These are phyloP conservation scores for Lithobates pipiens DNA, from an alignment of 2,797 vertebrate genomes.

Conservation along the genomic window DNA sequence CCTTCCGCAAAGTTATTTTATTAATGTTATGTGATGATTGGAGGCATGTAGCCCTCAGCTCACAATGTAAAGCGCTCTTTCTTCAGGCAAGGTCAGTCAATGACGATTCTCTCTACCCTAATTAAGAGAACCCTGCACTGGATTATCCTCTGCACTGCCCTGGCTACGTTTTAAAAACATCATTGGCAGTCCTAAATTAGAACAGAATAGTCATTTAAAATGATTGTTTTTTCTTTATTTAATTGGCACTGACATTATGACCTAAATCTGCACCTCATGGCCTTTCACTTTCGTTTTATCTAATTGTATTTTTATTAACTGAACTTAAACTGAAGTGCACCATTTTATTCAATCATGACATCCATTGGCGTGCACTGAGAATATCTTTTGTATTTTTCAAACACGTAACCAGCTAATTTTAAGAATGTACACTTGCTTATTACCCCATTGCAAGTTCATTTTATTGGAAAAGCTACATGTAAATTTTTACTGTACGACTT, in stretches of 20 bases:
- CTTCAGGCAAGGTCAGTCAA: conserved; percentile 17
- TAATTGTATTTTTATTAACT: no score
- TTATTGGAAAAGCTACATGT: no score
- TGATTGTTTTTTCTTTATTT: not conserved
- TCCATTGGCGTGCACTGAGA: no score
- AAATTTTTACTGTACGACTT: no score
- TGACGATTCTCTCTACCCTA: not conserved
- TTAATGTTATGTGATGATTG: conserved; percentile 16
- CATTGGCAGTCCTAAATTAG: not conserved
- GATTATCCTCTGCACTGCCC: not conserved
- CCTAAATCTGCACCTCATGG: not conserved
- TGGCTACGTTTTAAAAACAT: no score
- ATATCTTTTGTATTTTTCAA: no score
- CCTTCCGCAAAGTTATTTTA: not conserved
- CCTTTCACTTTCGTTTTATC: not conserved
- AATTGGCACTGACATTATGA: not conserved
- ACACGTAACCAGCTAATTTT: no score
- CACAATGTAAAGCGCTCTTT: not conserved
- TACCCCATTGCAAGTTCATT: no score
- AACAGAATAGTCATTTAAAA: not conserved
- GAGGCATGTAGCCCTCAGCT: not conserved
- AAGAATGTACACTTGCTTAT: no score
- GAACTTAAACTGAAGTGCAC: no score
- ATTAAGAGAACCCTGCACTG: not conserved
- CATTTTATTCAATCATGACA: no score